Conservation (phyloP, 2,797 vertebrate species). For the Thripadectes ignobilis region DNA sequence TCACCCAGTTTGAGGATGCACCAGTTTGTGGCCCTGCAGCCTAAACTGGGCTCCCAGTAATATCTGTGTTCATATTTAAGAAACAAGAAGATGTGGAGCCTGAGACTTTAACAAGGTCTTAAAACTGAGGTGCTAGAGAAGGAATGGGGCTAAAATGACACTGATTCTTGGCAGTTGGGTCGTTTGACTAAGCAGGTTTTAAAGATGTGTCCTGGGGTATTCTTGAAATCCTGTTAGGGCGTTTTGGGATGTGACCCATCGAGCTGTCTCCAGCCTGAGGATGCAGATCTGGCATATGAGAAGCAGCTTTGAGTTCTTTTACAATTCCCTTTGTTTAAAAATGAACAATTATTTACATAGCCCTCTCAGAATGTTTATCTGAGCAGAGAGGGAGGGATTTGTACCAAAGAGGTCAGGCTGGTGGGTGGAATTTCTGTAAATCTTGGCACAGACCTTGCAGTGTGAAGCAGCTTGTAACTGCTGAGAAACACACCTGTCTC, state of each 20-base stretch:
- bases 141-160: background rate
- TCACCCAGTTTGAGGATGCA: background rate
- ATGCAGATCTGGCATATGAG: fast-evolving
- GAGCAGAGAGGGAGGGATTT: background rate
- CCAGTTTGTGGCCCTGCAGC: background rate
- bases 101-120: background rate
- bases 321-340: background rate
- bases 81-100: background rate
- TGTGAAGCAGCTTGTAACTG: background rate
- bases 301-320: background rate
- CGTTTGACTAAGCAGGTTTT: conserved; percentile 16
- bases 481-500: background rate
- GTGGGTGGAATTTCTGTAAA: background rate
- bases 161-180: background rate
- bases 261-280: background rate
- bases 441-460: background rate
- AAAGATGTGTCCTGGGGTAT: background rate
- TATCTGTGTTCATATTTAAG: background rate
- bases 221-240: background rate
- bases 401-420: background rate
- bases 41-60: background rate
- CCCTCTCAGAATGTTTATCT: background rate
- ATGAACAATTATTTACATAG: background rate
- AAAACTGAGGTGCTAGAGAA: background rate
- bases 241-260: background rate